These are phyloP conservation scores for Ornithoptera alexandrae DNA, from an alignment of 2,888 invertebrate genomes.

Conservation along the genomic window DNA sequence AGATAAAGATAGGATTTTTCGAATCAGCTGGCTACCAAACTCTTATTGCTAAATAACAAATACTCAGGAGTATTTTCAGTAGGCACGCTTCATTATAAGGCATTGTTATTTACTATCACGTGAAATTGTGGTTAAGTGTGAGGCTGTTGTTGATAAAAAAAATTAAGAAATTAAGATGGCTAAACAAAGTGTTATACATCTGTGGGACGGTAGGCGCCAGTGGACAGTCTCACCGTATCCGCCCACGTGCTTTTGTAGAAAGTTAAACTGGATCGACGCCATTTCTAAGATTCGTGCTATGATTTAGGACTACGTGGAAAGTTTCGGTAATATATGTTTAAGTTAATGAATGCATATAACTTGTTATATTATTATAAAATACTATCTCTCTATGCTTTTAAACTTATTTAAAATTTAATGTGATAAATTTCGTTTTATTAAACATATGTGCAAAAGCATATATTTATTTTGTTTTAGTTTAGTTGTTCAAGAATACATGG, in stretches of 20 bases:
- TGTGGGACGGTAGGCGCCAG: slow-evolving; percentile 45
- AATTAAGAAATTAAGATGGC: neutral
- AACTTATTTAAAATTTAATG: neutral
- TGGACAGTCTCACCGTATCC: slow-evolving; percentile 48
- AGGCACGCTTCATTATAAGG: no score
- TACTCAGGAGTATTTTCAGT: no score
- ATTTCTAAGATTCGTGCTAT: slow-evolving; percentile 55
- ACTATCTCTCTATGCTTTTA: neutral
- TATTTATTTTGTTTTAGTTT: neutral
- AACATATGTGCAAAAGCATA: neutral
- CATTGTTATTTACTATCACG: no score
- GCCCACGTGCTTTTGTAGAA: slow-evolving; percentile 68
- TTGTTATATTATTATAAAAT: neutral
- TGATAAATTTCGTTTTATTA: neutral
- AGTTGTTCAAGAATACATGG: neutral
- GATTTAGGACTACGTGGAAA: slow-evolving; percentile 41
- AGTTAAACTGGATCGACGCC: slow-evolving; percentile 74
- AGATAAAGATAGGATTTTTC: no score
- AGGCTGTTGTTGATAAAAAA: no score
- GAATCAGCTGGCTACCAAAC: no score
- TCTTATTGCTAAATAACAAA: no score
- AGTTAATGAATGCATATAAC: slow-evolving; percentile 40
- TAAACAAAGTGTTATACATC: slow-evolving; percentile 37
- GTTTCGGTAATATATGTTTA: slow-evolving; percentile 56
- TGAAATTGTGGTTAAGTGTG: no score